phyloP scores from a whole-genome alignment of 2,113 vertebrate genomes.

The Morone chrysops region DNA sequence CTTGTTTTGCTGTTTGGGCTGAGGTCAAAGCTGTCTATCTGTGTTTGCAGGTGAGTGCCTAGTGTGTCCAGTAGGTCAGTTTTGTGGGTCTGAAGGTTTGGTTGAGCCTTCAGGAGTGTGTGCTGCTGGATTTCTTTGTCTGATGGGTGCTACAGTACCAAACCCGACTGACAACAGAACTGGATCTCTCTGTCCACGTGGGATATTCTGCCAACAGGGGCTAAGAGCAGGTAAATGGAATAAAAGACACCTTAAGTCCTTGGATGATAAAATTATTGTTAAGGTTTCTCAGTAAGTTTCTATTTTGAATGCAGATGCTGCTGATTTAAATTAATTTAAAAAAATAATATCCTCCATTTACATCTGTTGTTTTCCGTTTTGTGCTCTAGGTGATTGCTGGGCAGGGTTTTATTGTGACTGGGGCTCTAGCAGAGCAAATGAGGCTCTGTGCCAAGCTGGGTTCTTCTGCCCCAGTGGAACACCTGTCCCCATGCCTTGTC shows the following conservation, averaged over 20 bases:
- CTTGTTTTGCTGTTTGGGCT: conserved; percentile 52
- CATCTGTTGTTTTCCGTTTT: background rate
- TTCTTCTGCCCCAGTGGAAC: conserved; percentile 86
- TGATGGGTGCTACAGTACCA: conserved; percentile 77
- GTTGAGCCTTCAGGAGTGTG: conserved; percentile 83
- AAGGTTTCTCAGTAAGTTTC: background rate
- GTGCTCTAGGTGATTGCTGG: conserved; percentile 79
- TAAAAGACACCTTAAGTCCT: background rate
- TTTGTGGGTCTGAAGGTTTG: conserved; percentile 85
- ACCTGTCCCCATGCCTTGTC: conserved; percentile 79
- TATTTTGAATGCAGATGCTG: background rate
- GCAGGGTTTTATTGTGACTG: conserved; percentile 84
- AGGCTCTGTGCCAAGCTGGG: conserved; percentile 82
- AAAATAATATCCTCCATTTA: background rate
- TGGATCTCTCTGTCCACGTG: conserved; percentile 83
- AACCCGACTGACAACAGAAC: conserved; percentile 85
- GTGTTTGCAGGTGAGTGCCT: conserved; percentile 82
- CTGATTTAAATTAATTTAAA: background rate
- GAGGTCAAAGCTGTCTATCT: conserved; percentile 35
- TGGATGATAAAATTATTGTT: background rate
- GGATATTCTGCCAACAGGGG: conserved; percentile 81
- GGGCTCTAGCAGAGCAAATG: conserved; percentile 81
- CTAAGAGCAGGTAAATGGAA: conserved; percentile 65
- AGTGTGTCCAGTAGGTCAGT: conserved; percentile 81
- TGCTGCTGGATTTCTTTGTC: conserved; percentile 83